Base-by-base conservation (phyloP, 1,140 invertebrate genomes). In the Brachionus rotundiformis region DNA sequence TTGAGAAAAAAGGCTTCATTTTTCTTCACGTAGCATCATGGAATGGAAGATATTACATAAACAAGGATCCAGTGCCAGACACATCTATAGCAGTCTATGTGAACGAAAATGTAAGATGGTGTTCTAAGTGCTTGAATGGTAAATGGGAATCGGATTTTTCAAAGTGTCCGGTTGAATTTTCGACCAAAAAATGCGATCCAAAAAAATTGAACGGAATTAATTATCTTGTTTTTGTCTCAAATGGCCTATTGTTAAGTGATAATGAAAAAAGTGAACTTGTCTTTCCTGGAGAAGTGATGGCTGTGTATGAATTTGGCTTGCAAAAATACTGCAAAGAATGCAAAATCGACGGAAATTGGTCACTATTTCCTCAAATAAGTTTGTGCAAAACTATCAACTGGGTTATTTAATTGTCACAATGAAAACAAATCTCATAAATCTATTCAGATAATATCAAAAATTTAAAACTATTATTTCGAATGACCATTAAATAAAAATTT, bases 291-390 rank as follows among this genome's bases (percentile, higher is more conserved):
- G 31, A 63, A 59, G 47, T 79, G 10, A 59, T 79, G n/a, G 76
- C 76, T 23, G 76, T 79, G 11, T 79, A 79, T 39, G 76, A 79
- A 13, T 79, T 79, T 31, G 76, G 47, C 23, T 3, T 33, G n/a
- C 6, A 29, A 63, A 79, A 79, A 31, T 79, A 59, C 25, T 79
- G 76, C 23, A 79, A 79, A 61, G 27, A 36, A 33, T 79, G 76
- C 31, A 25, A 79, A 16, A 8, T 16, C 3, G 76, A 79, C 36
- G 76, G 76, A 36, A 36, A 23, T 33, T 79, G 76, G 76, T 79
- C 76, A 5, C n/a, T 13, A 11, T 73, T 25, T 44, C 68, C 68
- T 23, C 36, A 41, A 5, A 25, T 7, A 13, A 27, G 44, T 25
- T 73, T 73, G 19, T 73, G 68, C 41, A 73, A 73, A n/a, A 31